Percentiles rank a stretch among this genome's conserved stretches.
phyloP scores from a whole-genome alignment of 2,888 invertebrate species.

The Salticus scenicus region DNA sequence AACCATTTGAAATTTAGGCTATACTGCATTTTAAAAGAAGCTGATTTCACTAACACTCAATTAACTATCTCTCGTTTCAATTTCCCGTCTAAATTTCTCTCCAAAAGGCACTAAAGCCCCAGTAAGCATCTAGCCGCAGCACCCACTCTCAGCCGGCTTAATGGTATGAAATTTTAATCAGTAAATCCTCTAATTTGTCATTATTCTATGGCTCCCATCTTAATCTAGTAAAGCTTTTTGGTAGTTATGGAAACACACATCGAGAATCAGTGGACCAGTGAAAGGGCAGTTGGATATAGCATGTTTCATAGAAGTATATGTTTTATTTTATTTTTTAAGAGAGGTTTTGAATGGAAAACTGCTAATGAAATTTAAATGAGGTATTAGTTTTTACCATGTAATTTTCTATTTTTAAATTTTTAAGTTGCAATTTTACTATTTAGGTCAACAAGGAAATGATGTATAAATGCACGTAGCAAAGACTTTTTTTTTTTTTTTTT shows the following conservation, averaged over 20 bases:
- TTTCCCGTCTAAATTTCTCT: background rate
- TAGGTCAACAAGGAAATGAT: slow-evolving; percentile 34
- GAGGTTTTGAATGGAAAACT: background rate
- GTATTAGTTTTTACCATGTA: background rate
- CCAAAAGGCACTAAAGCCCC: background rate
- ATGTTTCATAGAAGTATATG: background rate
- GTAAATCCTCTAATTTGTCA: slow-evolving; percentile 42
- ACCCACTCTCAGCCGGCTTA: slow-evolving; percentile 12
- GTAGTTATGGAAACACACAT: slow-evolving; percentile 65
- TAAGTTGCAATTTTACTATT: background rate
- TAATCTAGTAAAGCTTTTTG: slow-evolving; percentile 21
- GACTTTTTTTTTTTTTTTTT: too few relatives aligned
- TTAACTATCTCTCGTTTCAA: background rate
- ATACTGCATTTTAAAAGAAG: background rate
- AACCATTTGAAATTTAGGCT: too few relatives aligned
- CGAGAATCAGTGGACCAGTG: slow-evolving; percentile 20
- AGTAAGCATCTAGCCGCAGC: background rate
- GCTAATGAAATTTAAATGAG: slow-evolving; percentile 23
- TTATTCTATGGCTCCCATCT: slow-evolving; percentile 6
- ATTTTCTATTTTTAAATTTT: background rate
- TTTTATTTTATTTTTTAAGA: slow-evolving; percentile 14
- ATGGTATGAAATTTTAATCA: slow-evolving; percentile 56
- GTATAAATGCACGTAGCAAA: background rate
- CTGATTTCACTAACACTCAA: background rate
- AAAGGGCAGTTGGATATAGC: background rate